Percentiles rank a stretch among this genome's conserved stretches.
Evolutionary conservation across 2,113 vertebrate genomes (phyloP).

Genomic region (Pelecanus crispus): DNA sequence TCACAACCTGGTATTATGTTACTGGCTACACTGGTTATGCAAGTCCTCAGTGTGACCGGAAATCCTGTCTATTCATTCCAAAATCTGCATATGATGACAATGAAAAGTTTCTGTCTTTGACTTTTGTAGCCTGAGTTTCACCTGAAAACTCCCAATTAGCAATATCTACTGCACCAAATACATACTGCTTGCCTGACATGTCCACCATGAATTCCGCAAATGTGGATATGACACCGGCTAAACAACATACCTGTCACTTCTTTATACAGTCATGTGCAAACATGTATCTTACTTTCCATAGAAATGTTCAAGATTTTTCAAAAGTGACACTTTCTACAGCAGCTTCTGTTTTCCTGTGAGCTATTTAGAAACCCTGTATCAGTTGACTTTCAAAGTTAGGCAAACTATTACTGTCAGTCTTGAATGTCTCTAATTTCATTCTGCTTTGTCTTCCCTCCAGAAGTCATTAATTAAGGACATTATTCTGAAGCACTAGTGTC

Average conservation of each 20-base stretch:
- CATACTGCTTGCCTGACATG: neutral
- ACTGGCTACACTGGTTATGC: neutral
- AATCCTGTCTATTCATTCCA: neutral
- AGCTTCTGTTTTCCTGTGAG: neutral
- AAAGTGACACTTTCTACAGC: neutral
- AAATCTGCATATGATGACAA: neutral
- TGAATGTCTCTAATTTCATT: slow-evolving; percentile 3
- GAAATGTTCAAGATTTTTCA: neutral
- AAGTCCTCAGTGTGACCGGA: neutral
- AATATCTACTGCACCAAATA: neutral
- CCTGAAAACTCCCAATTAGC: neutral
- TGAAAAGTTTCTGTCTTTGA: neutral
- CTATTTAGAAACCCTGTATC: neutral
- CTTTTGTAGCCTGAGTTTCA: neutral
- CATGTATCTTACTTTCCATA: neutral
- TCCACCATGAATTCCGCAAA: neutral
- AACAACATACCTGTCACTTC: neutral
- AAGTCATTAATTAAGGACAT: slow-evolving; percentile 17
- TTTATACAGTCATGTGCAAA: neutral
- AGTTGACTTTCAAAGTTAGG: neutral
- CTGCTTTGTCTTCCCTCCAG: slow-evolving; percentile 5
- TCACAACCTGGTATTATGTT: neutral
- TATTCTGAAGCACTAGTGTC: neutral
- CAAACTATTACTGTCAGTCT: neutral
- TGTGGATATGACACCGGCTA: neutral